Base-by-base conservation (phyloP, 2,888 invertebrate species). In the Argynnis bischoffii region DNA sequence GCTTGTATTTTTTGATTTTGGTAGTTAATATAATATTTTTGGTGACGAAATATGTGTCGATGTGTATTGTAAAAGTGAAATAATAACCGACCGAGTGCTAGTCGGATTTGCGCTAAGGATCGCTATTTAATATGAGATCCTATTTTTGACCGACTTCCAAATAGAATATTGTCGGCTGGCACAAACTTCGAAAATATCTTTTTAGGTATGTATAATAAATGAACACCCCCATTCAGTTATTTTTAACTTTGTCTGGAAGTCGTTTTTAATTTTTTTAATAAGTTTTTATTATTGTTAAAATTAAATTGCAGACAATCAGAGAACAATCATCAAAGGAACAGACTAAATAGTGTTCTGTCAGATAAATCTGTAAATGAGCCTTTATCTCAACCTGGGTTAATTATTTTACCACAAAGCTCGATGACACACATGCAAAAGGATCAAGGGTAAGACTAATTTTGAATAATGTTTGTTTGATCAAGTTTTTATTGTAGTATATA, bases 351-450 rank as follows among this genome's bases (percentile, higher is more conserved):
- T 73, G 78, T 78, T 64, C 76, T 84, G 65, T 86, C 88, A n/a
- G 88, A 89, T 50, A 91, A 89, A 76, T 84, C 87, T 11, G 75
- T 80, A 21, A 71, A 84, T n/a, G 92, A 91, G 13, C 81, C 86
- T 13, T 77, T 79, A 31, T 81, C 83, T 41, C 88, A 90, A 57
- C 92, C 92, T 2, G 92, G 92, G 0, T 76, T 92, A 63, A 80
- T 92, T 47, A 83, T 92, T 76, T 75, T 92, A 63, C 92, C 92
- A 14, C 92, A 92, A 71, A 83, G 84, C 67, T 87, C 89, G 5
- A 82, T 85, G 59, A 76, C 85, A 16, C 84, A 90, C 54, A 72
- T 88, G 73, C 89, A 89, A 65, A 90, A 89, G 78, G 90, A 92
- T 68, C 78, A 83, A 71, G 85, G 82, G 91, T 91, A 76, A 78